Conservation (phyloP, 2,797 vertebrate genomes). For the Gymnoscopelus microlampas region DNA sequence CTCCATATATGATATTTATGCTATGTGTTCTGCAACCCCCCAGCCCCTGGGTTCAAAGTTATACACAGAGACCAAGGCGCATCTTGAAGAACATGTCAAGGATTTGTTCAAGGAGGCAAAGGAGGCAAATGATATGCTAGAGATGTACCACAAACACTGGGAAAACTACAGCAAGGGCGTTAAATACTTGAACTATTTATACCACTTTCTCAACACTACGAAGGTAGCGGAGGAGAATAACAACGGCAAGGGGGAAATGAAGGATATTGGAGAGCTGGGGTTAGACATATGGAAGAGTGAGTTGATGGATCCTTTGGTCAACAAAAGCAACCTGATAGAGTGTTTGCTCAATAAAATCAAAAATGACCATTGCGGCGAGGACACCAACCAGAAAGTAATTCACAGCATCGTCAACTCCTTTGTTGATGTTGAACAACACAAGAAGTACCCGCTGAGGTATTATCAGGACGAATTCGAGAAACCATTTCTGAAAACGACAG, state of each 20-base stretch:
- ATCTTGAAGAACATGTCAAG: conserved; percentile 97
- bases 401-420: conserved; percentile 99
- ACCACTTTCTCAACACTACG: conserved; percentile 76
- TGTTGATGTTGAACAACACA: conserved; percentile 99
- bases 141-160: conserved; percentile 99
- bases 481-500: conserved; percentile 97
- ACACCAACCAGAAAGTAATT: conserved; percentile 99
- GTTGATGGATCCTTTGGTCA: conserved; percentile 93
- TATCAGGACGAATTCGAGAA: conserved; percentile 99
- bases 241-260: no score
- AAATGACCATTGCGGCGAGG: conserved; percentile 98
- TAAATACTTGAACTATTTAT: conserved; percentile 99
- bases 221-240: no score
- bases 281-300: conserved; percentile 98
- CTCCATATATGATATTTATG: conserved; percentile 94
- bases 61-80: conserved; percentile 97
- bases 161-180: conserved; percentile 98
- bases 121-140: conserved; percentile 97
- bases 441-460: conserved; percentile 99
- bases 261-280: conserved; percentile 80
- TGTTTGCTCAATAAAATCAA: conserved; percentile 98
- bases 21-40: conserved; percentile 98
- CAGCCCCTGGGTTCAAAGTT: conserved; percentile 96
- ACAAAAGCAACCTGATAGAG: conserved; percentile 90
- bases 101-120: conserved; percentile 97